Conservation (phyloP, 2,888 invertebrate genomes). For the Tetragnatha montana region DNA sequence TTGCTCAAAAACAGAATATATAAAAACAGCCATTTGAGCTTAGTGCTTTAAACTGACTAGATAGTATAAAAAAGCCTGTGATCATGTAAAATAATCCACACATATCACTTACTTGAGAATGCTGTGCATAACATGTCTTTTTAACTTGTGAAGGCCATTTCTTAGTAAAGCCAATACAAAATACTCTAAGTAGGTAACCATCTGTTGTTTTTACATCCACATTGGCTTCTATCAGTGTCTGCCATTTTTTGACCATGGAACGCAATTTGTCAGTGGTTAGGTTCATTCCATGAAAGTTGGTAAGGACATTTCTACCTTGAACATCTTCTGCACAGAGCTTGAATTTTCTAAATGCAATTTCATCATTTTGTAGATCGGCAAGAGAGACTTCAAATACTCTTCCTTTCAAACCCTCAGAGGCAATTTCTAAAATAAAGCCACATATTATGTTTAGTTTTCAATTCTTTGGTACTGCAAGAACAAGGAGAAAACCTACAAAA, state of each 20-base stretch:
- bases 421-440: constrained; percentile 81
- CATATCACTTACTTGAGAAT: constrained; percentile 86
- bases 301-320: constrained; percentile 93
- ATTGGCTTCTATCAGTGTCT: constrained; percentile 97
- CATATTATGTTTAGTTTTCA: not conserved
- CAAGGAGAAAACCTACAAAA: not conserved
- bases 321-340: constrained; percentile 98
- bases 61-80: not conserved
- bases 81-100: not conserved
- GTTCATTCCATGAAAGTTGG: constrained; percentile 99
- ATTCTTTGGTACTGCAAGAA: no score
- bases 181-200: constrained; percentile 95
- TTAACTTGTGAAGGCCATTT: constrained; percentile 93
- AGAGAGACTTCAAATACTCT: constrained; percentile 98
- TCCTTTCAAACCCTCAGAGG: constrained; percentile 97
- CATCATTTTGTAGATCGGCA: constrained; percentile 97
- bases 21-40: not conserved
- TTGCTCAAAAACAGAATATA: not conserved
- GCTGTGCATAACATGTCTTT: constrained; percentile 99
- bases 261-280: constrained; percentile 98
- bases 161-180: constrained; percentile 99
- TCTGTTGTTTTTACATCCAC: constrained; percentile 99
- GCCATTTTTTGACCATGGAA: constrained; percentile 99
- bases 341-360: constrained; percentile 98
- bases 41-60: not conserved